These are phyloP conservation scores for Helobdella robusta DNA, from an alignment of 2,888 invertebrate species.

Conservation along the genomic window DNA sequence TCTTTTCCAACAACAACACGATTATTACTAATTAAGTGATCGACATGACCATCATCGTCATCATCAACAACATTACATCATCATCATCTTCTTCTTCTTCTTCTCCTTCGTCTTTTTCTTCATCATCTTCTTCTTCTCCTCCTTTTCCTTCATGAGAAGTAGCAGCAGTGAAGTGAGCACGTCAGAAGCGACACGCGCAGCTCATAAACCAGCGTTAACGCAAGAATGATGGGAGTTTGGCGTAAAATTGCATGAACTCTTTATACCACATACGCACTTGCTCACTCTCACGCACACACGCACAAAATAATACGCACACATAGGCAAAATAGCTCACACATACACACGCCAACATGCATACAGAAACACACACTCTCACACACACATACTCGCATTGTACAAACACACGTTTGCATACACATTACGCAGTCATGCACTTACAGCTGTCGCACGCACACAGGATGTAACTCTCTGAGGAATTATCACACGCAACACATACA, in stretches of 20 bases:
- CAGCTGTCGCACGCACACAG: too few species aligned
- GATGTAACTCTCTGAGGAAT: too few species aligned
- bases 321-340: slow-evolving; percentile 4
- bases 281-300: neutral
- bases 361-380: slow-evolving; percentile 23
- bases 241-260: too few species aligned
- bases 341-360: slow-evolving; percentile 25
- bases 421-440: too few species aligned
- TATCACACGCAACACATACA: too few species aligned
- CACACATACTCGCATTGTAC: slow-evolving; percentile 25
- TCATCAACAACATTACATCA: slow-evolving; percentile 8
- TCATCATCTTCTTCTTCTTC: slow-evolving; percentile 7
- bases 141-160: neutral
- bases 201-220: too few species aligned
- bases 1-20: neutral
- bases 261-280: neutral
- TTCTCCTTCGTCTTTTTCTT: neutral
- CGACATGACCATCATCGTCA: slow-evolving; percentile 20
- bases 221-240: too few species aligned
- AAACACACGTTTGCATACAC: too few species aligned
- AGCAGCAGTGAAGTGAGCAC: too few species aligned
- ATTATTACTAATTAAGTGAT: neutral
- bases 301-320: neutral
- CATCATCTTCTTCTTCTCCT: slow-evolving; percentile 4
- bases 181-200: too few species aligned